Evolutionary conservation across 2,113 vertebrate species (phyloP).

Genomic region (Ptilonorhynchus violaceus): DNA sequence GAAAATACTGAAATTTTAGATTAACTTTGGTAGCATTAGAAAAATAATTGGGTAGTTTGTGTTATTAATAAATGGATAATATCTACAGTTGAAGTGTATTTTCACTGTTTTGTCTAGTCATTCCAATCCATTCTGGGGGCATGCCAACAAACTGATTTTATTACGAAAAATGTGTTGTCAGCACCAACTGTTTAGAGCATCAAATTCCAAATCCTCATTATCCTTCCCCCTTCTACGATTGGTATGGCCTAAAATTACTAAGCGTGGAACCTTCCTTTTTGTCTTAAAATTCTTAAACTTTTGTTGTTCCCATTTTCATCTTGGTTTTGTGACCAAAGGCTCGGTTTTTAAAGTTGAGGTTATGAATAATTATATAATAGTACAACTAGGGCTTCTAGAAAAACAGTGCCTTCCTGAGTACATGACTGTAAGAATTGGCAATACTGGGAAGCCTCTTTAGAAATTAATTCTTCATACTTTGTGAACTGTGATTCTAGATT

Average conservation of each 20-base stretch:
- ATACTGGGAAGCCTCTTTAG: background rate
- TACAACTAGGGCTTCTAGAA: background rate
- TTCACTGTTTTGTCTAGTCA: background rate
- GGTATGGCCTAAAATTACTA: background rate
- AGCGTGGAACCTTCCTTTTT: background rate
- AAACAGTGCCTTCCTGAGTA: background rate
- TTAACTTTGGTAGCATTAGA: background rate
- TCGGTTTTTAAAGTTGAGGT: background rate
- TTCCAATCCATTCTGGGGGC: background rate
- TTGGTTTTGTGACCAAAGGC: background rate
- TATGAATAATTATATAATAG: background rate
- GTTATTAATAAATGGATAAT: background rate
- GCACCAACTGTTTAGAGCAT: background rate
- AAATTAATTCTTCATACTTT: constrained; percentile 3
- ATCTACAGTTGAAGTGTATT: background rate
- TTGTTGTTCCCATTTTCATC: background rate
- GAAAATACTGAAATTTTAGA: background rate
- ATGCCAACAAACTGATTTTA: background rate
- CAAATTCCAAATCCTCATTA: background rate
- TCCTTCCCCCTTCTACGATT: background rate
- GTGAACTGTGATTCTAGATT: background rate
- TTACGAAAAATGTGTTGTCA: background rate
- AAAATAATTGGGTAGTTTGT: background rate
- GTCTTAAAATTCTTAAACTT: background rate
- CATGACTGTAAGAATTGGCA: background rate